phyloP scores from a whole-genome alignment of 2,797 vertebrate species.

The Synaphobranchus kaupii region DNA sequence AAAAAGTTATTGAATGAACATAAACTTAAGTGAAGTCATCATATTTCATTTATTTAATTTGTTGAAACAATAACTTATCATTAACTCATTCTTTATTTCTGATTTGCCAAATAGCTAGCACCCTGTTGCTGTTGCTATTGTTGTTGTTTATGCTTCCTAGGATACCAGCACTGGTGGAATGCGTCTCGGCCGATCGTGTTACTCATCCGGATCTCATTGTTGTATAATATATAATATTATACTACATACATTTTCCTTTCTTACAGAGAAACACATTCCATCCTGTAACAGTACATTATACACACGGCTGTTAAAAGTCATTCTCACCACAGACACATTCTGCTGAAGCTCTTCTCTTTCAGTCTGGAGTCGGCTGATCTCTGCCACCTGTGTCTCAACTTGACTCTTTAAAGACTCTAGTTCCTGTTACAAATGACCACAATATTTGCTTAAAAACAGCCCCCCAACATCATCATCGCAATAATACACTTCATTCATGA shows the following conservation, averaged over 20 bases:
- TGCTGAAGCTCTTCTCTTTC: slow-evolving; percentile 83
- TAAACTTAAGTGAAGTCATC: too few species aligned
- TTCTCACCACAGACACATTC: slow-evolving; percentile 65
- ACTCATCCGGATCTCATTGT: too few species aligned
- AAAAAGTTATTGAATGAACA: too few species aligned
- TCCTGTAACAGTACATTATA: neutral
- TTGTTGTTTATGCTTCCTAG: too few species aligned
- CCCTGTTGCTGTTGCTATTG: too few species aligned
- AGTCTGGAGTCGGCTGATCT: slow-evolving; percentile 80
- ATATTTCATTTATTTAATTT: too few species aligned
- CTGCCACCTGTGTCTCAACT: slow-evolving; percentile 75
- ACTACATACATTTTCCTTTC: neutral
- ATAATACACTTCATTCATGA: neutral
- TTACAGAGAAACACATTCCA: neutral
- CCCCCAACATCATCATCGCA: too few species aligned
- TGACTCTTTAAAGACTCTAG: slow-evolving; percentile 79
- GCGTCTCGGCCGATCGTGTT: too few species aligned
- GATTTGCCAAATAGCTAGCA: too few species aligned
- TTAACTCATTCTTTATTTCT: too few species aligned
- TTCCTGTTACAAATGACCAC: slow-evolving; percentile 72
- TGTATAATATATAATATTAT: neutral
- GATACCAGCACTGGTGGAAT: too few species aligned
- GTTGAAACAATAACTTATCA: too few species aligned
- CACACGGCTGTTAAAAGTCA: neutral
- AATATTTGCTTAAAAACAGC: neutral